These are phyloP conservation scores for Ceratoteleas bidentatus DNA, from an alignment of 1,140 invertebrate genomes.

Conservation along the genomic window DNA sequence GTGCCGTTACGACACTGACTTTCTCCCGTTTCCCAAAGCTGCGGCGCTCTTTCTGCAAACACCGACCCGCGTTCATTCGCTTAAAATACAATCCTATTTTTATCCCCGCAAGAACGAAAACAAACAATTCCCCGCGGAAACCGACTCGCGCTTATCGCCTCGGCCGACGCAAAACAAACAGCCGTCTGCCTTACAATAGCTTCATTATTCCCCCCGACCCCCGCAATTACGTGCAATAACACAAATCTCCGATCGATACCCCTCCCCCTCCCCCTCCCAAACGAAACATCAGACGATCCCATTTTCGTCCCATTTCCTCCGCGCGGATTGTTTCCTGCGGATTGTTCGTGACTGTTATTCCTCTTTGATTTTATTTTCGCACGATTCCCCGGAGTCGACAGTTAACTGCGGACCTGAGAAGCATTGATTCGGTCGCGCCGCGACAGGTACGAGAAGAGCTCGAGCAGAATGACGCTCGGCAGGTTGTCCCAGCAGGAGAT, in stretches of 20 bases:
- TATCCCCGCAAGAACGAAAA: slow-evolving; percentile 44
- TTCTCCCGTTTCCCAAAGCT: slow-evolving; percentile 14
- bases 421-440: slow-evolving; percentile 82
- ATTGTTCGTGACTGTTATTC: too few relatives aligned
- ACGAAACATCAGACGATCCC: too few relatives aligned
- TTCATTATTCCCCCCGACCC: slow-evolving; percentile 13
- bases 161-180: slow-evolving; percentile 42
- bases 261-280: too few relatives aligned
- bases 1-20: slow-evolving; percentile 35
- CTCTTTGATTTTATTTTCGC: too few relatives aligned
- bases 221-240: too few relatives aligned
- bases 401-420: slow-evolving; percentile 81
- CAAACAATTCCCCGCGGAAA: slow-evolving; percentile 21
- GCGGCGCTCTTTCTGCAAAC: slow-evolving; percentile 6
- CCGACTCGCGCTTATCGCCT: slow-evolving; percentile 31
- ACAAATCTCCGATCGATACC: too few relatives aligned
- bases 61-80: slow-evolving; percentile 22
- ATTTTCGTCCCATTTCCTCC: too few relatives aligned
- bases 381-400: too few relatives aligned
- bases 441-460: slow-evolving; percentile 84
- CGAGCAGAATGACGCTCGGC: slow-evolving; percentile 84
- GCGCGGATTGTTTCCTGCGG: too few relatives aligned
- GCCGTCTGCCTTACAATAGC: slow-evolving; percentile 1
- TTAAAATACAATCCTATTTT: slow-evolving; percentile 49
- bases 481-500: slow-evolving; percentile 82